Conservation (phyloP, 2,888 invertebrate genomes). For the Agriopis leucophaearia region DNA sequence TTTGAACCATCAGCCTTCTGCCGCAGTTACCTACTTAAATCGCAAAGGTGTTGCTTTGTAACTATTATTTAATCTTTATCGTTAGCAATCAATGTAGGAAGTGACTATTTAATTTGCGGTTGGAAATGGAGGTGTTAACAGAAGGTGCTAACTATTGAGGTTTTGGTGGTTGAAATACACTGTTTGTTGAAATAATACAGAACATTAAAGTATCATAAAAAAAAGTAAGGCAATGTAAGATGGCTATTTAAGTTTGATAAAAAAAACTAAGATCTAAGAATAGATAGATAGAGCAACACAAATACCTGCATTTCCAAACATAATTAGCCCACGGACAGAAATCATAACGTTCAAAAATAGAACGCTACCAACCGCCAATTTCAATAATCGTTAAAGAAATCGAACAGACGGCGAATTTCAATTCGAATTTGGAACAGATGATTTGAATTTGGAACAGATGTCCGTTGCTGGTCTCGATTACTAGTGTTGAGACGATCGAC, state of each 20-base stretch:
- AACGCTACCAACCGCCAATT: slow-evolving; percentile 71
- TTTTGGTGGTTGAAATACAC: neutral
- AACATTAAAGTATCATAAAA: too few species aligned
- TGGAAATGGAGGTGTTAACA: slow-evolving; percentile 12
- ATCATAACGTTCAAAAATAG: slow-evolving; percentile 69
- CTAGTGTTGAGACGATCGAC: slow-evolving; percentile 64
- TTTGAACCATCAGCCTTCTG: slow-evolving; percentile 17
- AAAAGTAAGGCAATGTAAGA: too few species aligned
- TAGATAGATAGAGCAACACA: slow-evolving; percentile 9
- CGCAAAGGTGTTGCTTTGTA: neutral
- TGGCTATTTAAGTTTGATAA: neutral
- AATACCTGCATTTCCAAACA: slow-evolving; percentile 34
- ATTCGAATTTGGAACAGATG: slow-evolving; percentile 67
- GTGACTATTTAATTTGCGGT: slow-evolving; percentile 2
- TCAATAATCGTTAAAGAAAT: slow-evolving; percentile 78
- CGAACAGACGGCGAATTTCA: slow-evolving; percentile 67
- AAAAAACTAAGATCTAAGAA: slow-evolving; percentile 15
- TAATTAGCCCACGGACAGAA: slow-evolving; percentile 36
- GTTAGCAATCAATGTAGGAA: neutral
- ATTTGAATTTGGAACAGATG: slow-evolving; percentile 71
- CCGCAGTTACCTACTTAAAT: neutral
- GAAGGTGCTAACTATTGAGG: slow-evolving; percentile 8
- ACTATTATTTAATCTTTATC: neutral
- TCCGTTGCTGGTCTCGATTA: slow-evolving; percentile 69
- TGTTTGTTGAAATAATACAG: neutral